Evolutionary conservation across 2,888 invertebrate genomes (phyloP).

Genomic region (Drosophila borealis): DNA sequence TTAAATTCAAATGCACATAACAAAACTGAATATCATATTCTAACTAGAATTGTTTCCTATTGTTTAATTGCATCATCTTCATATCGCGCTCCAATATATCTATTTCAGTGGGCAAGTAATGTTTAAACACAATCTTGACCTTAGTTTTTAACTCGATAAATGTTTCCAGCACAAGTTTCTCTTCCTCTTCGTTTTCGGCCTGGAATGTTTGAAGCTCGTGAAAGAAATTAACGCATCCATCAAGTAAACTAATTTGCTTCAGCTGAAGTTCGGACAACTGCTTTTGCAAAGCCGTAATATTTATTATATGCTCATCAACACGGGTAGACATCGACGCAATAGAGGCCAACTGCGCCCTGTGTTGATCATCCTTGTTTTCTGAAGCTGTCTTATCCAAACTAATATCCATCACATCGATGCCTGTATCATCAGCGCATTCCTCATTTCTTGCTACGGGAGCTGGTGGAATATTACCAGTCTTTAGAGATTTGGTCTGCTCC

Average conservation of each 20-base stretch:
- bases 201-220: constrained; percentile 28
- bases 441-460: neutral
- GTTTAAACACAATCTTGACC: constrained; percentile 33
- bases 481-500: neutral
- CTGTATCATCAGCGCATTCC: constrained; percentile 2
- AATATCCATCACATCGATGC: neutral
- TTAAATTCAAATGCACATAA: neutral
- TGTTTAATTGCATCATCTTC: neutral
- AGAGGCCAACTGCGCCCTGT: constrained; percentile 22
- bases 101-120: constrained; percentile 36
- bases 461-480: neutral
- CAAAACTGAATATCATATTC: neutral
- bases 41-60: neutral
- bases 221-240: constrained; percentile 34
- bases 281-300: constrained; percentile 29
- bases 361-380: constrained; percentile 5
- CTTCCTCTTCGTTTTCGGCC: constrained; percentile 19
- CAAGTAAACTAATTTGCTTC: constrained; percentile 33
- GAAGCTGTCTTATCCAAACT: neutral
- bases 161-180: constrained; percentile 23
- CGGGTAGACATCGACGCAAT: constrained; percentile 33
- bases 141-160: constrained; percentile 33
- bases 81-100: constrained; percentile 23
- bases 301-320: constrained; percentile 34
- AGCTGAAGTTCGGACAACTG: constrained; percentile 32